These are phyloP conservation scores for Tautogolabrus adspersus DNA, from an alignment of 2,113 vertebrate genomes.

Conservation along the genomic window DNA sequence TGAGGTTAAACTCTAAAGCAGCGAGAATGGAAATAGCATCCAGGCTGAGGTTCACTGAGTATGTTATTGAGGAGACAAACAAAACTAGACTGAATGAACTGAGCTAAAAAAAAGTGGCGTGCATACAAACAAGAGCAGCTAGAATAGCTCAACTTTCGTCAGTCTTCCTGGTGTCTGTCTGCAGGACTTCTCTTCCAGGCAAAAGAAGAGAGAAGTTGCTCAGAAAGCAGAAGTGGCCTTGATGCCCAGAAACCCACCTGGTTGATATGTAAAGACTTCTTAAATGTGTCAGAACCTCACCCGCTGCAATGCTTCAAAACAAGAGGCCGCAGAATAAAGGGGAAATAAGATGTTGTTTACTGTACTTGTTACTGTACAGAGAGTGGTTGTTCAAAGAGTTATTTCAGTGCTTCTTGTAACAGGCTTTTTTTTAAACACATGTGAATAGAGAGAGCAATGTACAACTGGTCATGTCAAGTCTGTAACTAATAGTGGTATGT, in stretches of 20 bases:
- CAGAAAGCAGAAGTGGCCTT: constrained; percentile 80
- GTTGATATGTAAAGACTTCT: not conserved
- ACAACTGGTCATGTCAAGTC: not conserved
- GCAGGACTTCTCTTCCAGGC: constrained; percentile 70
- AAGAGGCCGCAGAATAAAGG: constrained; percentile 15
- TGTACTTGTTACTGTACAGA: not conserved
- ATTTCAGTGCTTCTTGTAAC: not conserved
- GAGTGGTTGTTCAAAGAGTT: not conserved
- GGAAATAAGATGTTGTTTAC: constrained; percentile 25
- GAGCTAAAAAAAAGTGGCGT: not conserved
- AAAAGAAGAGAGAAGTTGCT: constrained; percentile 78
- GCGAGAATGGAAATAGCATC: constrained; percentile 1
- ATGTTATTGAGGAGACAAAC: constrained; percentile 13
- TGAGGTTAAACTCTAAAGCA: not conserved
- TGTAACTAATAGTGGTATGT: not conserved
- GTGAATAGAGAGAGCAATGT: not conserved
- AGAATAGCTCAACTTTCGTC: constrained; percentile 62
- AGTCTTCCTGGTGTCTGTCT: constrained; percentile 25
- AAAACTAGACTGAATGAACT: not conserved
- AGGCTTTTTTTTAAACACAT: not conserved
- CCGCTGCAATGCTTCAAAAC: constrained; percentile 17
- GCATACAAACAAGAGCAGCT: not conserved
- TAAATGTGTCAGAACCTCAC: constrained; percentile 3
- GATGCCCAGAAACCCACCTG: constrained; percentile 61
- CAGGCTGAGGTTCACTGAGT: not conserved